Base-by-base conservation (phyloP, 2,797 vertebrate genomes). In the Thaleichthys pacificus region DNA sequence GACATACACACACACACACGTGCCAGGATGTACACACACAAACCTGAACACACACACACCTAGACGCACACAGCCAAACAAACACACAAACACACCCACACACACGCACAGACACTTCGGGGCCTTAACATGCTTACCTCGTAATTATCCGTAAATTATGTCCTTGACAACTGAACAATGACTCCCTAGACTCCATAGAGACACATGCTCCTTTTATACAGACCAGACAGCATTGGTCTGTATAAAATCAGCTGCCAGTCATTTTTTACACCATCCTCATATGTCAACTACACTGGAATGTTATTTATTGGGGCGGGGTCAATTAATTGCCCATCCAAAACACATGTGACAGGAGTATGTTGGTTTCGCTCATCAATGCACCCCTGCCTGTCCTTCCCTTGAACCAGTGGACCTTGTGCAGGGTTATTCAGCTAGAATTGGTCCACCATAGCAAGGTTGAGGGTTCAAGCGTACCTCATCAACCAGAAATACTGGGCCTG, bases 331-430 rank as follows among this genome's bases (percentile, higher is more conserved):
- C 63, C 49, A 26, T 6, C 21, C 42, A 68, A n/a, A 54, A 56
- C 66, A 68, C 47, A 26, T 17, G 17, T 68, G 49, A 14, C 30
- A 15, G 64, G 21, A 49, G 32, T 42, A 24, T 24, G 14, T 26
- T 26, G 12, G 51, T 30, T 57, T 56, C 56, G 7, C 28, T 24
- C 35, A 14, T 38, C 64, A 12, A 12, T 15, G 14, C 65, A 51
- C 65, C 49, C 22, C 22, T 24, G 22, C 22, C 22, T 24, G 22
- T 54, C 22, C 32, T 66, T 22, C 28, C 67, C 19, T 57, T 68
- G 51, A 58, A 68, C 67, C 54, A 58, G 9, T 68, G 67, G n/a
- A 58, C 28, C 67, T 22, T 35, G 67, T 58, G 54, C 28, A 38
- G 28, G n/a, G 67, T 57, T 58, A 58, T 19, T 68, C 26, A 38